Evolutionary conservation across 2,113 vertebrate species (phyloP).

Genomic region (Neoarius graeffei): DNA sequence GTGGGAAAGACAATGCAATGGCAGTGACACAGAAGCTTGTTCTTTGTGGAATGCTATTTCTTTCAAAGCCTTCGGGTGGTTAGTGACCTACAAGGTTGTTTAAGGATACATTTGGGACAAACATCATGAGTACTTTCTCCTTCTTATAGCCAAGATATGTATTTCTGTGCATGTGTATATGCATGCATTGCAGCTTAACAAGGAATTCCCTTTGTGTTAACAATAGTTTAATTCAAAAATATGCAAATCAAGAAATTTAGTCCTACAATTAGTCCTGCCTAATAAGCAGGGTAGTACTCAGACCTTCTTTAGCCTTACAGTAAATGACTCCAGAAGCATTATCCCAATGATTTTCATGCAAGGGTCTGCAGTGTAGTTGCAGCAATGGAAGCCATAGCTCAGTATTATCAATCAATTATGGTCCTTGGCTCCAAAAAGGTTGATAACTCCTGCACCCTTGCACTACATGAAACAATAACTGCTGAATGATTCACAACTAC

Average conservation of each 20-base stretch:
- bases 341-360: not conserved
- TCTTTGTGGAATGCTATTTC: slow-evolving; percentile 18
- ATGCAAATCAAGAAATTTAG: not conserved
- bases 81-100: not conserved
- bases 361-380: not conserved
- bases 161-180: not conserved
- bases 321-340: not conserved
- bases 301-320: not conserved
- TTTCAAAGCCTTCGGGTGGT: slow-evolving; percentile 19
- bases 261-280: not conserved
- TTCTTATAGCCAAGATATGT: not conserved
- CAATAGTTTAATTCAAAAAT: not conserved
- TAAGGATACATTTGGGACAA: not conserved
- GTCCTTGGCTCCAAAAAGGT: not conserved
- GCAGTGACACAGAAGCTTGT: slow-evolving; percentile 39
- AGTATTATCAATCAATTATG: not conserved
- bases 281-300: not conserved
- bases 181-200: no score
- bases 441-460: not conserved
- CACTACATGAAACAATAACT: not conserved
- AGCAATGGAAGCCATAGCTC: not conserved
- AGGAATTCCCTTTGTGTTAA: not conserved
- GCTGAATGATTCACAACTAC: not conserved
- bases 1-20: slow-evolving; percentile 34
- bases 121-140: not conserved